Percentiles rank a stretch among this genome's conserved stretches.
These are phyloP conservation scores for Hypselothyrea guttata DNA, from an alignment of 2,888 invertebrate species.

Conservation along the genomic window DNA sequence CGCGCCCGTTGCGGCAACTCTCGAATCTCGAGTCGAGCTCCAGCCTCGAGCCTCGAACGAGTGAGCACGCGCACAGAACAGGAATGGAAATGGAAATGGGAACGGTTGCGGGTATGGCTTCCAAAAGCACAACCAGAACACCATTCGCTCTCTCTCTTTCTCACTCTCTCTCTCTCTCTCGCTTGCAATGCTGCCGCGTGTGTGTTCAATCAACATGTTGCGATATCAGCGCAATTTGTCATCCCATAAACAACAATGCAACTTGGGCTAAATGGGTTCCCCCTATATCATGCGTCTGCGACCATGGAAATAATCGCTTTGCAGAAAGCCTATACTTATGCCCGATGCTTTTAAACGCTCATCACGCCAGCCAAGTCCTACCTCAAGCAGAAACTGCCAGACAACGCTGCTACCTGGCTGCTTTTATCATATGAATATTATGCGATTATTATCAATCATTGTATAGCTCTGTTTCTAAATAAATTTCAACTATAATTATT, in stretches of 20 bases:
- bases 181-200: conserved; percentile 70
- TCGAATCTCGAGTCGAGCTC: conserved; percentile 18
- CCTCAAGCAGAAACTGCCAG: conserved; percentile 10
- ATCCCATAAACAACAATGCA: conserved; percentile 74
- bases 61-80: conserved; percentile 69
- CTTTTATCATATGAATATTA: background rate
- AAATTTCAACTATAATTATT: too few relatives aligned
- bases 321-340: conserved; percentile 31
- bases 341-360: conserved; percentile 10
- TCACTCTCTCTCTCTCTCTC: background rate
- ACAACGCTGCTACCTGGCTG: background rate
- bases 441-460: too few relatives aligned
- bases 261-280: conserved; percentile 52
- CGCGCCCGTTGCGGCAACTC: conserved; percentile 44
- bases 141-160: conserved; percentile 4
- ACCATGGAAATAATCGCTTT: conserved; percentile 39
- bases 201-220: conserved; percentile 76
- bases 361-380: conserved; percentile 10
- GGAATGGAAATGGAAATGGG: conserved; percentile 37
- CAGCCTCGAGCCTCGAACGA: conserved; percentile 43
- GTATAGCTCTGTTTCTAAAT: background rate
- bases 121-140: conserved; percentile 31
- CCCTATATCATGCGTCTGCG: conserved; percentile 42
- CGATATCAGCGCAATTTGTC: conserved; percentile 77
- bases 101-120: conserved; percentile 14